Base-by-base conservation (phyloP, 2,888 invertebrate species). In the Eupithecia tripunctaria region DNA sequence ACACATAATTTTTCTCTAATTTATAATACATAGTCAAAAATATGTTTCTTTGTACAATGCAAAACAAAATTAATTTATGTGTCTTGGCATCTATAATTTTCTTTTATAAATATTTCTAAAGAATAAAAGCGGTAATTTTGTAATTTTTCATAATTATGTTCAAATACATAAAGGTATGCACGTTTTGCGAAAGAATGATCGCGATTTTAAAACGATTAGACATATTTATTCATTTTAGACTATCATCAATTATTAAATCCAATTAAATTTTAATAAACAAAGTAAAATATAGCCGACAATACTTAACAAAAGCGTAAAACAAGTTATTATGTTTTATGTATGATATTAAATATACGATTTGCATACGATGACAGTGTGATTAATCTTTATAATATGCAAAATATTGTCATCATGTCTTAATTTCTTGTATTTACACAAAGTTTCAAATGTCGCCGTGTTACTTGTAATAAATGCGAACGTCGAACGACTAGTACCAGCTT, bases 401-500 rank as follows among this genome's bases (percentile, higher is more conserved):
- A 81, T 83, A 79, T 82, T 72, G 78, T 79, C 77, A 69, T 75
- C 70, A 64, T 74, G 36, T 70, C 63, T 64, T 73, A 51, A 38
- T 47, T 56, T 27, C 29, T 60, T 71, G 29, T 62, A n/a, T 62
- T 36, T 66, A 60, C 27, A 64, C 51, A 25, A 66, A 36, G 21
- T 65, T 51, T 47, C 21, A 73, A 73, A 27, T 75, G 47, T 65
- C 62, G 72, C 66, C 72, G 69, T 67, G 65, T 75, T 72, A 70
- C 51, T 73, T 77, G 73, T 72, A 84, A 86, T 89, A 89, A 89
- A 89, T 89, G 89, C 89, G 82, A 84, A 81, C 80, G 81, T 82
- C 82, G 82, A 80, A 84, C 80, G 88, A 88, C 89, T 89, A 89
- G 88, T 86, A 80, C 82, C 82, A 84, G 83, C 84, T 73, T 73